These are phyloP conservation scores for Megaceryle torquata DNA, from an alignment of 2,113 vertebrate genomes.

Conservation along the genomic window DNA sequence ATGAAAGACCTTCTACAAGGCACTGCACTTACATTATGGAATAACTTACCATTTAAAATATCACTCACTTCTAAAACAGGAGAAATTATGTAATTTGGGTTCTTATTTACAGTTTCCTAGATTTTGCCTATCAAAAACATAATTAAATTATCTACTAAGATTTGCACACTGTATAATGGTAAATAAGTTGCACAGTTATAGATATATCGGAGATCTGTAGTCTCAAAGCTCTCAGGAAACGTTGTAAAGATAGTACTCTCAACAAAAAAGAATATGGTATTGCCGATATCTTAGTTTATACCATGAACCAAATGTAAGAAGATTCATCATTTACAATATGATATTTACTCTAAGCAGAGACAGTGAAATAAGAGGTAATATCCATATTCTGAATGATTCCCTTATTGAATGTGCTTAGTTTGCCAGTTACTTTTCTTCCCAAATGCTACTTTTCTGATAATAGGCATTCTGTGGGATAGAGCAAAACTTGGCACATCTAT, in stretches of 20 bases:
- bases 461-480: background rate
- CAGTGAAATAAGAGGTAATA: background rate
- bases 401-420: background rate
- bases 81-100: background rate
- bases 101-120: background rate
- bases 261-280: background rate
- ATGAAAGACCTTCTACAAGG: background rate
- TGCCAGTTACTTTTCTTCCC: background rate
- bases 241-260: background rate
- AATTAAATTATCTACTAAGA: background rate
- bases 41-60: background rate
- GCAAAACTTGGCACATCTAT: background rate
- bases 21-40: background rate
- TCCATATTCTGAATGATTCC: background rate
- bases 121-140: background rate
- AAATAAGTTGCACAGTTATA: background rate
- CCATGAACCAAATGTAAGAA: background rate
- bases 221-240: background rate
- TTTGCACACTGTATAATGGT: background rate
- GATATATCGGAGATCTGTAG: background rate
- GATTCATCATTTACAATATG: background rate
- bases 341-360: background rate
- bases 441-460: background rate
- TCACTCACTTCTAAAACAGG: background rate
- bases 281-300: background rate